Conservation (phyloP, 2,888 invertebrate genomes). For the Panzeria rudis region DNA sequence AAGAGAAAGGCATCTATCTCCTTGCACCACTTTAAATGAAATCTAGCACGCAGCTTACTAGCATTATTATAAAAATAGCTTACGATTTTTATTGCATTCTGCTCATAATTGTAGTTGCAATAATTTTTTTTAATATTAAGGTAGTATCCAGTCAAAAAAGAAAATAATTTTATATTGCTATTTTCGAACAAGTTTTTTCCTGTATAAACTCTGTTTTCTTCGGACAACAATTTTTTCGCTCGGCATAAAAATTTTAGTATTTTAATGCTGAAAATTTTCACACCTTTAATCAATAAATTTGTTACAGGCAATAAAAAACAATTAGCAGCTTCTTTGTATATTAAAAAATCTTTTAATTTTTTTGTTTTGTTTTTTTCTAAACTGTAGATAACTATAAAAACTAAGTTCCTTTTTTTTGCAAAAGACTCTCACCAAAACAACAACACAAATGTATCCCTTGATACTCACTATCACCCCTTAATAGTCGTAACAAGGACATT, state of each 20-base stretch:
- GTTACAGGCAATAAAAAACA: conserved; percentile 73
- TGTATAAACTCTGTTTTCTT: no score
- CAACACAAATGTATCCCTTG: not conserved
- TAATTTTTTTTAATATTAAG: no score
- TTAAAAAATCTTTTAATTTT: conserved; percentile 41
- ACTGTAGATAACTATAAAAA: not conserved
- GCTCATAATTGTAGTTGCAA: no score
- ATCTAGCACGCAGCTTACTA: no score
- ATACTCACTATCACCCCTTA: conserved; percentile 52
- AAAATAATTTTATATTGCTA: no score
- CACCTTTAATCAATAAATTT: conserved; percentile 62
- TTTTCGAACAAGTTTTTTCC: no score
- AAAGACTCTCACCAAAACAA: not conserved
- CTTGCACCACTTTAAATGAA: no score
- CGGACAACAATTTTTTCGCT: not conserved
- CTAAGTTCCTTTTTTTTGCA: conserved; percentile 19
- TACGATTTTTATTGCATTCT: no score
- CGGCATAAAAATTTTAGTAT: not conserved
- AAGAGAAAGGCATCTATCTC: no score
- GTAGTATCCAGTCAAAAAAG: no score
- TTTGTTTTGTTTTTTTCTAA: conserved; percentile 43
- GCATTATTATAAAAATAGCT: no score
- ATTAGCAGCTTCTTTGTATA: conserved; percentile 64
- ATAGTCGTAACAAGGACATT: not conserved
- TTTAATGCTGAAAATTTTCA: conserved; percentile 3